Evolutionary conservation across 2,888 invertebrate genomes (phyloP).

Genomic region (Drosophila falleni): DNA sequence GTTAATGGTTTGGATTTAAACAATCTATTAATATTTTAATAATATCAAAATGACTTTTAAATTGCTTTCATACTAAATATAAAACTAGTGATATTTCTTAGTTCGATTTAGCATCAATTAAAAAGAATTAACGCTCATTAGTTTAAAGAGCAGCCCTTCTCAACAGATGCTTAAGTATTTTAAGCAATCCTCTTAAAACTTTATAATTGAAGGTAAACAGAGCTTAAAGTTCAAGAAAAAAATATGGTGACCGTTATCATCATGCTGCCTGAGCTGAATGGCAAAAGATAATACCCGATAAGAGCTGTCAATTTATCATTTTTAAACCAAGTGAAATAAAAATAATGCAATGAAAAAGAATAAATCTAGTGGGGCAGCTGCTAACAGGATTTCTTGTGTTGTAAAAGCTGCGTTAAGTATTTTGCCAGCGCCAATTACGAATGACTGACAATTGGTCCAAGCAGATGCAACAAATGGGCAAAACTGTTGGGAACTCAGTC

Average conservation of each 20-base stretch:
- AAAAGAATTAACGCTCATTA: too few relatives aligned
- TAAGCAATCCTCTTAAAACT: not conserved
- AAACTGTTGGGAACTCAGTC: constrained; percentile 2
- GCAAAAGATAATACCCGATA: constrained; percentile 69
- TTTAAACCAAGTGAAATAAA: constrained; percentile 37
- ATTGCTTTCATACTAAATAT: not conserved
- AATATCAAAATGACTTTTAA: too few relatives aligned
- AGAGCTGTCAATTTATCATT: constrained; percentile 76
- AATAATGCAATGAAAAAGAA: constrained; percentile 4
- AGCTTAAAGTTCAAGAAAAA: constrained; percentile 13
- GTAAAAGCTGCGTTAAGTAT: constrained; percentile 45
- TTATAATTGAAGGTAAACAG: constrained; percentile 58
- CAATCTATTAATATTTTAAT: too few relatives aligned
- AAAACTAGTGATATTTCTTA: too few relatives aligned
- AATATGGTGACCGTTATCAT: constrained; percentile 39
- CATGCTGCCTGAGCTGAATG: constrained; percentile 20
- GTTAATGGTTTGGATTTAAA: not conserved
- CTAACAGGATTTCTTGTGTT: constrained; percentile 38
- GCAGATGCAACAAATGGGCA: constrained; percentile 44
- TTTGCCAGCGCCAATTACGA: constrained; percentile 62
- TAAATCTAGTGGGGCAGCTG: constrained; percentile 40
- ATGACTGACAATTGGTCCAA: constrained; percentile 63
- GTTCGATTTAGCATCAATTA: too few relatives aligned
- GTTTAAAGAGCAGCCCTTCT: not conserved
- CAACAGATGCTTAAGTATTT: not conserved